Evolutionary conservation across 2,113 vertebrate species (phyloP).

Genomic region (Camarhynchus parvulus): DNA sequence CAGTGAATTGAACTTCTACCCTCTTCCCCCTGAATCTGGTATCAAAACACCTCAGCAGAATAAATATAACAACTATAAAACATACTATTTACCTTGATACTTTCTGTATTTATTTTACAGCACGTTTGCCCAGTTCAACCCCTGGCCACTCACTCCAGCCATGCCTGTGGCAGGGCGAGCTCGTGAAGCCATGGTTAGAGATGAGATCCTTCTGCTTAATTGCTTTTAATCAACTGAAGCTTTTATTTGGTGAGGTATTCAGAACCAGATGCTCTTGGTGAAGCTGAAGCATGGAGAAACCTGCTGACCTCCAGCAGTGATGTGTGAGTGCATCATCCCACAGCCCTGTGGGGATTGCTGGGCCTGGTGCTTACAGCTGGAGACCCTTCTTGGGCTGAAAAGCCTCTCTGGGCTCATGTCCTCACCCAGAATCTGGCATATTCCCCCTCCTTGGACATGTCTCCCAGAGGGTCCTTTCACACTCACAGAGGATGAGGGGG

Average conservation of each 20-base stretch:
- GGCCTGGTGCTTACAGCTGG: not conserved
- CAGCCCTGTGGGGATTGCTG: not conserved
- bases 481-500: not conserved
- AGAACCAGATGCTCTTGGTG: not conserved
- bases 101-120: not conserved
- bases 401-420: not conserved
- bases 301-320: not conserved
- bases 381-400: not conserved
- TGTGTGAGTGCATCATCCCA: not conserved
- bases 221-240: not conserved
- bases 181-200: not conserved
- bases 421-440: not conserved
- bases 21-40: not conserved
- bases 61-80: not conserved
- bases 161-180: accelerated
- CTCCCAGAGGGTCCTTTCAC: not conserved
- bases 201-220: not conserved
- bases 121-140: not conserved
- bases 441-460: not conserved
- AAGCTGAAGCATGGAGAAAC: not conserved
- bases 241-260: not conserved
- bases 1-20: not conserved
- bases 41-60: not conserved
- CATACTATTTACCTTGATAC: not conserved
- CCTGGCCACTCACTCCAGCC: not conserved